phyloP scores from a whole-genome alignment of 2,113 vertebrate genomes.

The Prionailurus bengalensis region DNA sequence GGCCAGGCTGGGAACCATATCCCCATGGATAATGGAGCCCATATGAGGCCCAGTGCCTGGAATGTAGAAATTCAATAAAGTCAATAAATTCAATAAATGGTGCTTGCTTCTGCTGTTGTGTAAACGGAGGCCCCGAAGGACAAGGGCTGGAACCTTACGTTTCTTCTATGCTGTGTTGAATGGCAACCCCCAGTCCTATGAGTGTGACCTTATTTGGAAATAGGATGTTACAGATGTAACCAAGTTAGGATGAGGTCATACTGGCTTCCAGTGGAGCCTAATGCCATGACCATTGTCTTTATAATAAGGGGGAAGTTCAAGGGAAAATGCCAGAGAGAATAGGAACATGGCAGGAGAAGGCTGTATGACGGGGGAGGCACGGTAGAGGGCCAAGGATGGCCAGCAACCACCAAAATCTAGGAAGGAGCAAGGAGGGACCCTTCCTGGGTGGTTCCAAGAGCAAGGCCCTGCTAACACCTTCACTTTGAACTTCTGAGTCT shows the following conservation, averaged over 20 bases:
- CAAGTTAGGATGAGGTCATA: not conserved
- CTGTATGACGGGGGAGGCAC: accelerated
- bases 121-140: no score
- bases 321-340: not conserved
- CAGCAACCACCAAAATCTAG: no score
- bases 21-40: not conserved
- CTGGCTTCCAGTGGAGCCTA: no score
- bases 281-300: not conserved
- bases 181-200: not conserved
- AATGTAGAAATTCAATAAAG: not conserved
- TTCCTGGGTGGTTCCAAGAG: not conserved
- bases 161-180: not conserved
- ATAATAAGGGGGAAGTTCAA: not conserved
- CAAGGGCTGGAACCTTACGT: not conserved
- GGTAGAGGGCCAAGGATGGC: not conserved
- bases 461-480: not conserved
- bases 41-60: not conserved
- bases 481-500: not conserved
- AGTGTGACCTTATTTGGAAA: not conserved
- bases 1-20: not conserved
- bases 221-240: not conserved
- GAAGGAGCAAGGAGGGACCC: not conserved
- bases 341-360: not conserved
- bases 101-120: not conserved
- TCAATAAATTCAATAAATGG: not conserved